Percentiles rank a stretch among this genome's conserved stretches.
These are phyloP conservation scores for Hermatobates lingyangjiaoensis DNA, from an alignment of 1,140 invertebrate species.

Conservation along the genomic window DNA sequence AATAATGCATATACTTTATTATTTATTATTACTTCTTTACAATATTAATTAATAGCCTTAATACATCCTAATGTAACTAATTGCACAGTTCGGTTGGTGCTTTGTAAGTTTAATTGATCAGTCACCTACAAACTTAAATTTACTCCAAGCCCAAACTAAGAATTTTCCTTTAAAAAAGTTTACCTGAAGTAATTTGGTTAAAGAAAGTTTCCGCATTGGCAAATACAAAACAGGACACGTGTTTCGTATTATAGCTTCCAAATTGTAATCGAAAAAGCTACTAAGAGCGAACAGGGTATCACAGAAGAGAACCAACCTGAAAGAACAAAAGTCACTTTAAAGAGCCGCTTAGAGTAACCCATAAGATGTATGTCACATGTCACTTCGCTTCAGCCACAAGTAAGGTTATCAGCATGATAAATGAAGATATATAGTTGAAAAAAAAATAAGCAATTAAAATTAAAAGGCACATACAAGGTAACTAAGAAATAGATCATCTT, in stretches of 20 bases:
- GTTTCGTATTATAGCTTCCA: conserved; percentile 15
- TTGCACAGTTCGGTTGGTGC: not conserved
- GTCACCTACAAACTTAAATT: not conserved
- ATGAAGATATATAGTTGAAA: not conserved
- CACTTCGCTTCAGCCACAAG: not conserved
- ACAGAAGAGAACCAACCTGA: conserved; percentile 16
- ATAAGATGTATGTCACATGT: not conserved
- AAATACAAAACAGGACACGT: conserved; percentile 17
- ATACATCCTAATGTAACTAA: not conserved
- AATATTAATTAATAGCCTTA: not conserved
- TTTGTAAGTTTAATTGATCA: not conserved
- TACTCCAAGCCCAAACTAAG: not conserved
- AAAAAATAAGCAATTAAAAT: not conserved
- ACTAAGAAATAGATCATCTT: not conserved
- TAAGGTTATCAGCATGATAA: not conserved
- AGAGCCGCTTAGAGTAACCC: not conserved
- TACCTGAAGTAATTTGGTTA: conserved; percentile 18
- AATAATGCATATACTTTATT: too few species aligned
- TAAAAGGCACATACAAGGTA: not conserved
- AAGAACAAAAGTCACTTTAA: not conserved
- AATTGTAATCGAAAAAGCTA: conserved; percentile 8
- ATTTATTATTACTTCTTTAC: too few species aligned
- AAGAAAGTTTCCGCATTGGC: conserved; percentile 17
- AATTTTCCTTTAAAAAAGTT: not conserved
- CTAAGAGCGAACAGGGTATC: conserved; percentile 15